phyloP scores from a whole-genome alignment of 1,140 invertebrate species.

The Xylocopa sonorina region DNA sequence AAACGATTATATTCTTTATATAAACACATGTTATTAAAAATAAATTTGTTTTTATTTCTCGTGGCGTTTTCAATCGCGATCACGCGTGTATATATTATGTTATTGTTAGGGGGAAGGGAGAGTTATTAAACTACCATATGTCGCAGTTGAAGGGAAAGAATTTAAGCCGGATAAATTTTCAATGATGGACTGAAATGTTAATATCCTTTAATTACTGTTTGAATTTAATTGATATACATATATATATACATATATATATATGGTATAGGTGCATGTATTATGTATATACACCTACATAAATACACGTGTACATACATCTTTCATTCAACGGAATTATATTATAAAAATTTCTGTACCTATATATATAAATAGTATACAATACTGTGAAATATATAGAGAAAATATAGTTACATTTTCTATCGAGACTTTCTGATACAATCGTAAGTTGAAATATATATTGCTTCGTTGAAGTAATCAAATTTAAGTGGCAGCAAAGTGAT shows the following conservation, averaged over 20 bases:
- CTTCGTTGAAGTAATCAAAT: slow-evolving; percentile 59
- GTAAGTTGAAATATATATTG: slow-evolving; percentile 53
- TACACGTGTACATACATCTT: slow-evolving; percentile 52
- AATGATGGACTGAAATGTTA: slow-evolving; percentile 66
- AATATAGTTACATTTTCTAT: slow-evolving; percentile 70
- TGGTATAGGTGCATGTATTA: too few relatives aligned
- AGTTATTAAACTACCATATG: slow-evolving; percentile 40
- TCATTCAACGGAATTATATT: slow-evolving; percentile 38
- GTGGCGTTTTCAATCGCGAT: slow-evolving; percentile 70
- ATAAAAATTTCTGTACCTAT: slow-evolving; percentile 51
- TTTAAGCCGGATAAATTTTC: slow-evolving; percentile 38
- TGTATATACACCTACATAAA: slow-evolving; percentile 35
- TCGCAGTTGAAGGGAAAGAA: slow-evolving; percentile 23
- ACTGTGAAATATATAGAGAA: slow-evolving; percentile 52
- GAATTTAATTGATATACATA: slow-evolving; percentile 53
- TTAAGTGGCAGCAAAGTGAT: slow-evolving; percentile 58
- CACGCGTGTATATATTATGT: slow-evolving; percentile 72
- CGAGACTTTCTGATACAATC: slow-evolving; percentile 58
- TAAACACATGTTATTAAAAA: slow-evolving; percentile 77
- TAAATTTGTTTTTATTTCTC: slow-evolving; percentile 78
- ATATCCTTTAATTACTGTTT: slow-evolving; percentile 57
- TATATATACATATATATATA: slow-evolving; percentile 48
- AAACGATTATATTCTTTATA: slow-evolving; percentile 76
- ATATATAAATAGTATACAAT: slow-evolving; percentile 54
- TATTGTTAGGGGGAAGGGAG: slow-evolving; percentile 46